Evolutionary conservation across 2,113 vertebrate genomes (phyloP).

Genomic region (Triplophysa siluroides): DNA sequence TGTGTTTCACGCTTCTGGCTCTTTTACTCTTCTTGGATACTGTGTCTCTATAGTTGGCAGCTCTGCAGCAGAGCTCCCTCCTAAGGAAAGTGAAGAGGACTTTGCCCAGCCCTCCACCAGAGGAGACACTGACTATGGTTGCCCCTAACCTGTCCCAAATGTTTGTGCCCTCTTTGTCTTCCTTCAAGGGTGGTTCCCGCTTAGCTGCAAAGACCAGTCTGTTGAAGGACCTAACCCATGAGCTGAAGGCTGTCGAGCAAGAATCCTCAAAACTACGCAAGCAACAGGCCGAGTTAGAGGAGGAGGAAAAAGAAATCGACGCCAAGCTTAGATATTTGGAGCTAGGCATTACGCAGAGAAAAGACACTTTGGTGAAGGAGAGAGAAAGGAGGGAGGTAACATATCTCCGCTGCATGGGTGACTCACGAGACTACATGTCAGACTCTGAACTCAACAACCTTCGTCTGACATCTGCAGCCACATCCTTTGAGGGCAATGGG

Average conservation of each 20-base stretch:
- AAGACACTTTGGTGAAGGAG: slow-evolving; percentile 92
- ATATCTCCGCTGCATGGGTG: slow-evolving; percentile 87
- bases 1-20: slow-evolving; percentile 60
- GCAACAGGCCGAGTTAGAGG: slow-evolving; percentile 96
- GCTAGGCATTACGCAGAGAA: slow-evolving; percentile 93
- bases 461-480: slow-evolving; percentile 77
- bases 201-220: slow-evolving; percentile 90
- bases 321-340: slow-evolving; percentile 97
- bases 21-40: slow-evolving; percentile 58
- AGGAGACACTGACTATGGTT: slow-evolving; percentile 88
- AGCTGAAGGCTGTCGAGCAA: slow-evolving; percentile 94
- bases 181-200: slow-evolving; percentile 77
- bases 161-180: slow-evolving; percentile 83
- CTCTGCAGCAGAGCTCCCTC: slow-evolving; percentile 89
- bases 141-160: slow-evolving; percentile 85
- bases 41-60: slow-evolving; percentile 79
- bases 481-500: slow-evolving; percentile 77
- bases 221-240: slow-evolving; percentile 92
- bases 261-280: slow-evolving; percentile 96
- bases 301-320: slow-evolving; percentile 98
- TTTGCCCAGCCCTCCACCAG: slow-evolving; percentile 94
- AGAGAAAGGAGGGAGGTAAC: slow-evolving; percentile 86
- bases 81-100: slow-evolving; percentile 97
- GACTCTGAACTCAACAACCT: slow-evolving; percentile 95
- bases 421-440: slow-evolving; percentile 91